Evolutionary conservation across 2,113 vertebrate species (phyloP), one percentile per base, ranked within the genome.

Genomic region (Syngnathus floridae): DNA sequence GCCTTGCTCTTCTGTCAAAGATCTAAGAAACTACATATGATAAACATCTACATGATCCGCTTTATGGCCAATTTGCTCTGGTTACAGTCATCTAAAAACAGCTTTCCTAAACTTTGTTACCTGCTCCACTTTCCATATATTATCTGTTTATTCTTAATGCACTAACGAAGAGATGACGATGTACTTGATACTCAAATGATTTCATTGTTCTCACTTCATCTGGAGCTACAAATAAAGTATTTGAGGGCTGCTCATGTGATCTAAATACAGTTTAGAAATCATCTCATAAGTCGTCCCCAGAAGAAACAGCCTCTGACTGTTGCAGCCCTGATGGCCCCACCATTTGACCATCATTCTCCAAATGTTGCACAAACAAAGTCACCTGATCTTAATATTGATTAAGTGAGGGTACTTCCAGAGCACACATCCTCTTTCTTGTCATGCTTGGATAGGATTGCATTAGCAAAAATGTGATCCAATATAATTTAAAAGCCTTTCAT

Each of bases 141-240:
- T 6, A 36, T 14, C 16, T 46, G 43, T 16, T 46, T 46, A 46
- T 46, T 6, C 43, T 46, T 46, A 16, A 45, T 22, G 6, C 69
- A 48, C 80, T 41, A 80, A 83, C 83, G 82, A 82, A 65, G 43
- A 49, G 19, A 16, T 61, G 17, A 16, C 14, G 36, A 37, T 41
- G 52, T 61, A 48, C 63, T 70, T 38, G 14, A 62, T 46, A 19
- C n/a, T 71, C 41, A 79, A 82, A 84, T 69, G 31, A 76, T 70
- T 45, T 76, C 65, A 68, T 81, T 85, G 80, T 85, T 82, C 46
- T 31, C 12, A 70, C 51, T 82, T 79, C 66, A 87, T 83, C 77
- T 82, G 67, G 46, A 85, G 82, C 82, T 70, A 81, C 65, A 21
- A 41, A 1, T 62, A 38, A 63, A 64, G 57, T 58, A 40, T 69